A percentile compares a stretch with the other conserved stretches of the same genome.
Evolutionary conservation across 2,888 invertebrate species (phyloP).

Genomic region (Eristalis intricaria): DNA sequence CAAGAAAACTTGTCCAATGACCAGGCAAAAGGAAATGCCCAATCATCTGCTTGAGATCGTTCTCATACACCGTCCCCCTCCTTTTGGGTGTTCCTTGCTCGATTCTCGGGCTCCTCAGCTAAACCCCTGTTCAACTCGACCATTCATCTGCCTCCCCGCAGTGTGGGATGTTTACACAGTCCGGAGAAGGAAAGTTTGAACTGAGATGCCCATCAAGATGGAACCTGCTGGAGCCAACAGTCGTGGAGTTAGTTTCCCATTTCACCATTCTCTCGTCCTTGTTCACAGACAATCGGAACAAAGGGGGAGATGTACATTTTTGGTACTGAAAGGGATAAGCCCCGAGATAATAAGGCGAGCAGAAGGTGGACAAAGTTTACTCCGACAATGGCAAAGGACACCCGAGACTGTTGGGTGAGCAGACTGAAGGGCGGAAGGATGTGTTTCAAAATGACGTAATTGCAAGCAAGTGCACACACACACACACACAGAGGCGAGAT

Average conservation of each 20-base stretch:
- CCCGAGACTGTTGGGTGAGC: background rate
- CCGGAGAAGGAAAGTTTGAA: slow-evolving; percentile 46
- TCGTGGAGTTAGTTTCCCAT: slow-evolving; percentile 50
- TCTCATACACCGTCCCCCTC: background rate
- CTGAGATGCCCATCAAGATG: slow-evolving; percentile 50
- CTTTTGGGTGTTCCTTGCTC: background rate
- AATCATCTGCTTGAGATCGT: slow-evolving; percentile 56
- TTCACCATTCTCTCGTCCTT: background rate
- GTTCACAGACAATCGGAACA: slow-evolving; percentile 40
- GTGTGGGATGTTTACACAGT: slow-evolving; percentile 39
- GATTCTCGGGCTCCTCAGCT: background rate
- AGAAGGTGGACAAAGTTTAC: slow-evolving; percentile 48
- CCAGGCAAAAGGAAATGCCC: slow-evolving; percentile 56
- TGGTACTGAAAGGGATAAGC: slow-evolving; percentile 36
- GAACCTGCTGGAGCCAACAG: background rate
- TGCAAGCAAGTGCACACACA: slow-evolving; percentile 28
- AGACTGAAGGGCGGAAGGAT: slow-evolving; percentile 32
- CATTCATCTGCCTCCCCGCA: background rate
- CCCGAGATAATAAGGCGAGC: slow-evolving; percentile 38
- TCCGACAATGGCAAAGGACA: slow-evolving; percentile 7
- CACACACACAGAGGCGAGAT: background rate
- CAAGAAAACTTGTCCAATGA: slow-evolving; percentile 52
- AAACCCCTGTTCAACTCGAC: background rate
- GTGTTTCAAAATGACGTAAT: slow-evolving; percentile 48
- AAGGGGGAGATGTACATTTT: slow-evolving; percentile 47